Base-by-base conservation (phyloP, 1,140 invertebrate species). In the Rhagoletis pomonella region DNA sequence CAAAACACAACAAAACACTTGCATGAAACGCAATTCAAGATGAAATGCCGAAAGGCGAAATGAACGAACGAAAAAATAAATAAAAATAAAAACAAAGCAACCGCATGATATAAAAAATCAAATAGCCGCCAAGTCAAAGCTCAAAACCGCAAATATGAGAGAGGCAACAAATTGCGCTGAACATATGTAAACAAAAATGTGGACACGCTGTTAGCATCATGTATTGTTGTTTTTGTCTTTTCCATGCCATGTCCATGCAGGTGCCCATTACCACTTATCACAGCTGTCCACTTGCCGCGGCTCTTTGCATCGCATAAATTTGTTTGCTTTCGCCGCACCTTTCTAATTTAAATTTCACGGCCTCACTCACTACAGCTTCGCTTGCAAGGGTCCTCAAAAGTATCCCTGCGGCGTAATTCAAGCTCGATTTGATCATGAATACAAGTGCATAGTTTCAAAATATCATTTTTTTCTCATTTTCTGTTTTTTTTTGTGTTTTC, bases 251-350 rank as follows among this genome's bases (percentile, higher is more conserved):
- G n/a, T n/a, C n/a, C 60, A 14, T 62, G 60, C 60, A 62, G 60
- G 60, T 62, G 60, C 60, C 60, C 60, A 62, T 62, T 62, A n/a
- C 60, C 60, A 62, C 60, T 62, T 62, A 62, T 14, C 60, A 14
- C 12, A 14, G 60, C 60, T 4, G 60, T 14, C 12, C 9, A 62
- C n/a, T 62, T 14, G 60, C 60, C 12, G 60, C 60, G 60, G 12
- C n/a, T 14, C n/a, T 14, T 7, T 12, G 12, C 4, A n/a, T n/a
- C 60, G n/a, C 60, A 62, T 62, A 14, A 62, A 62, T 62, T 62
- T 62, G n/a, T 62, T 62, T 62, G 60, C 60, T 62, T 62, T 62
- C 60, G 60, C 60, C 12, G 12, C 60, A 17, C n/a, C n/a, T 62
- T 14, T 62, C 12, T 4, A 62, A 62, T 17, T 62, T 17, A 62